A percentile compares a stretch with the other conserved stretches of the same genome.
Evolutionary conservation across 2,888 invertebrate species (phyloP).

Genomic region (Troilus luridus): DNA sequence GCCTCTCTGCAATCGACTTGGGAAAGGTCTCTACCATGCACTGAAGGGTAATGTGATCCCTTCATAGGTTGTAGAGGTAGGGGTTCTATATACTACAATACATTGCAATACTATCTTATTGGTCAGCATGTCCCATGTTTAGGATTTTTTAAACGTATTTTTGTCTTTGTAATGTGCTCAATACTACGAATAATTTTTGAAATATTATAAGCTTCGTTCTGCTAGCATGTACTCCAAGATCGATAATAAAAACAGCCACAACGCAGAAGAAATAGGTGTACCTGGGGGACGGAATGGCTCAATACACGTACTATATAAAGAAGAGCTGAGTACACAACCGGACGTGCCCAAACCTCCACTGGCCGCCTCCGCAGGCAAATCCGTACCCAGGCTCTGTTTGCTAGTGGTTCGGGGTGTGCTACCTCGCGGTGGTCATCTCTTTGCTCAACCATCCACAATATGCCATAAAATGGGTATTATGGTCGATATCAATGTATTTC

Average conservation of each 20-base stretch:
- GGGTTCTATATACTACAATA: too few species aligned
- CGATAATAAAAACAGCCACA: background rate
- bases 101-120: too few species aligned
- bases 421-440: background rate
- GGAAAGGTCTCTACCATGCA: too few species aligned
- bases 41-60: too few species aligned
- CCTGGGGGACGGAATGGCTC: background rate
- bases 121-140: too few species aligned
- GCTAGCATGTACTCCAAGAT: background rate
- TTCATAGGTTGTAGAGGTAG: too few species aligned
- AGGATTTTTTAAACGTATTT: too few species aligned
- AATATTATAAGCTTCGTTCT: too few species aligned
- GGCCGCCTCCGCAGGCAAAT: background rate
- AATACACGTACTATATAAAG: background rate
- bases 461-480: background rate
- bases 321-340: background rate
- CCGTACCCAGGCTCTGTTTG: conserved; percentile 2
- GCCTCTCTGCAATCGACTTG: too few species aligned
- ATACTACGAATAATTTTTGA: too few species aligned
- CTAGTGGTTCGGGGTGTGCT: background rate
- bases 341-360: background rate
- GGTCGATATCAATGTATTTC: too few species aligned
- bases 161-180: too few species aligned
- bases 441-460: background rate
- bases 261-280: background rate